phyloP scores from a whole-genome alignment of 2,888 invertebrate genomes.

The Yponomeuta plumbellus region DNA sequence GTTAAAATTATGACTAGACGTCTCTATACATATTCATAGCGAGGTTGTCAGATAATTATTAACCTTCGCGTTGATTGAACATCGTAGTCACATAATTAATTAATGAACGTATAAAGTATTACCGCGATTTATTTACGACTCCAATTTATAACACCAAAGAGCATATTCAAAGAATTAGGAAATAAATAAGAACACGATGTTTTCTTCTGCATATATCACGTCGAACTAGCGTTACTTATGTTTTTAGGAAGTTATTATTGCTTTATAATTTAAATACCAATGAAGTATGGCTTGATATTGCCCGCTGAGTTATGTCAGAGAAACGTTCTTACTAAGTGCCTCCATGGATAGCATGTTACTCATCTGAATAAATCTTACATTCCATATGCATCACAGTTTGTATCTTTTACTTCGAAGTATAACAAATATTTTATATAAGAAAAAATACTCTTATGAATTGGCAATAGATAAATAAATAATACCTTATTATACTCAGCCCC shows the following conservation, averaged over 20 bases:
- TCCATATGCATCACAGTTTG: background rate
- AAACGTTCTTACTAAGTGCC: conserved; percentile 17
- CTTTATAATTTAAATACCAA: conserved; percentile 63
- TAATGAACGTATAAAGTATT: conserved; percentile 62
- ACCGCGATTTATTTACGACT: conserved; percentile 50
- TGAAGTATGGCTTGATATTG: conserved; percentile 47
- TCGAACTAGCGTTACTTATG: conserved; percentile 45
- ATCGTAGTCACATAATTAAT: conserved; percentile 63
- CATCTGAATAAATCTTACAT: conserved; percentile 15
- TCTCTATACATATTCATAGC: conserved; percentile 51
- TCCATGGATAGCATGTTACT: conserved; percentile 11
- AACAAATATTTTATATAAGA: too few species aligned
- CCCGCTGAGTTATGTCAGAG: conserved; percentile 25
- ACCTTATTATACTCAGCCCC: too few species aligned
- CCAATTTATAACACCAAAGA: conserved; percentile 52
- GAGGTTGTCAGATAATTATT: conserved; percentile 58
- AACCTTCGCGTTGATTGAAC: conserved; percentile 59
- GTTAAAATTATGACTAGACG: conserved; percentile 1
- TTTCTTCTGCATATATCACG: conserved; percentile 41
- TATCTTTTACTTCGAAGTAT: conserved; percentile 3
- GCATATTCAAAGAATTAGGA: conserved; percentile 49
- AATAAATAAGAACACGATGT: conserved; percentile 36
- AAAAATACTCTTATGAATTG: too few species aligned
- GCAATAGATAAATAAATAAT: too few species aligned
- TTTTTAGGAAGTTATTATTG: conserved; percentile 49